Evolutionary conservation across 2,888 invertebrate genomes (phyloP), one percentile per base, ranked within the genome.

Genomic region (Pyrrhia umbra): DNA sequence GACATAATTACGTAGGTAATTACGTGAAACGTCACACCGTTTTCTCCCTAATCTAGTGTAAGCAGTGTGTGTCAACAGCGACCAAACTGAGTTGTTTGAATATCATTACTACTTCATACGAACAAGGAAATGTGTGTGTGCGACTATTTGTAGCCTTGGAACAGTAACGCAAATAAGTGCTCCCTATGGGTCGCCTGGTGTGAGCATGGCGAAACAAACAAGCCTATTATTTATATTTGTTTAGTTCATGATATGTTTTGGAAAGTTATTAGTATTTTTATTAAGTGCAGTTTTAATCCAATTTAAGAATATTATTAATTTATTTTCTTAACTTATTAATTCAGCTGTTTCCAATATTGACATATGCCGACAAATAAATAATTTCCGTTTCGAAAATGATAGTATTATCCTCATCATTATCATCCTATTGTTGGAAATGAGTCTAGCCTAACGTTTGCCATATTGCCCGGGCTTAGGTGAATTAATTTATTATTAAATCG

Each of bases 61-160:
- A 50, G 30, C 1, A 34, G 18, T n/a, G 0, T 25, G 5, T 45
- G 37, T 47, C 43, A 50, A 39, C 18, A 15, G 15, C 25, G 21
- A 18, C 6, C 15, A 23, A 47, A 59, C 30, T 9, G 2, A 61
- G 8, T 54, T 71, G 56, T 75, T 69, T 69, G 52, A 34, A 46
- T 61, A 62, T 75, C 43, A 13, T 70, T 75, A 75, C 30, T 30
- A 43, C 18, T 54, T 45, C 13, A 40, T 0, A 8, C 37, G 42
- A 20, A 62, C 25, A 50, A 13, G n/a, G 18, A 57, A 49, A 39
- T 46, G 8, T 40, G 10, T n/a, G 21, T 23, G 5, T 25, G 30
- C 1, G 6, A 49, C 18, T 16, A 13, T 21, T 20, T 16, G 34
- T 39, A 51, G 20, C 23, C 34, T 49, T 68, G 47, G 40, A 45